Evolutionary conservation across 2,797 vertebrate genomes (phyloP), one percentile per base, ranked within the genome.

Genomic region (Clarias platycephalus): DNA sequence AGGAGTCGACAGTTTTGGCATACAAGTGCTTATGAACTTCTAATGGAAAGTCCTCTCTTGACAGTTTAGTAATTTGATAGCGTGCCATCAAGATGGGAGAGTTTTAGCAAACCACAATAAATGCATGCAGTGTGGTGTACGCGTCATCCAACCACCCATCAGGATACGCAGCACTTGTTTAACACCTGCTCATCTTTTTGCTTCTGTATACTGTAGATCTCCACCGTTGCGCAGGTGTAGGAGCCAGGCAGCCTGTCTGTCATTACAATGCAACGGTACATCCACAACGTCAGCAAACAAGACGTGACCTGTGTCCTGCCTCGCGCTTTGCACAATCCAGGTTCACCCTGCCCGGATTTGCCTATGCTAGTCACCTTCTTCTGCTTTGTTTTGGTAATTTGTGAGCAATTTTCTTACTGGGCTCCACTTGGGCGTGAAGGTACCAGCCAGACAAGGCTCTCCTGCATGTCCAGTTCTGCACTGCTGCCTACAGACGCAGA

Each of bases 301-400:
- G 49, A 80, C 3, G 40, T 80, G 67, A 71, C 60, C 49, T 86
- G 82, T 82, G 49, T 85, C 84, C 71, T 75, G 80, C 63, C 84
- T 64, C 22, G 40, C 5, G 31, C 85, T 84, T 81, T 85, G 31
- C 53, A 62, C 82, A 72, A 86, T 80, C 84, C 77, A 74, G 79
- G 66, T 64, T 81, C 26, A 75, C 37, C 82, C 78, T 64, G 78
- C 57, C 49, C 2, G 58, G 53, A 89, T 89, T 89, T 89, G 84
- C 85, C 84, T 88, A 82, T 55, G 49, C 75, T 86, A 83, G 75
- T 83, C 67, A 70, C 80, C 77, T 87, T 83, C 24, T 72, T 87
- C 87, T 83, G 88, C 85, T 89, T 86, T 90, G 88, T 88, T 90
- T 89, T 87, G 85, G 84, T 89, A 88, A 88, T 89, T 90, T 88